These are phyloP conservation scores for Zelleria hepariella DNA, from an alignment of 2,888 invertebrate genomes.

Conservation along the genomic window DNA sequence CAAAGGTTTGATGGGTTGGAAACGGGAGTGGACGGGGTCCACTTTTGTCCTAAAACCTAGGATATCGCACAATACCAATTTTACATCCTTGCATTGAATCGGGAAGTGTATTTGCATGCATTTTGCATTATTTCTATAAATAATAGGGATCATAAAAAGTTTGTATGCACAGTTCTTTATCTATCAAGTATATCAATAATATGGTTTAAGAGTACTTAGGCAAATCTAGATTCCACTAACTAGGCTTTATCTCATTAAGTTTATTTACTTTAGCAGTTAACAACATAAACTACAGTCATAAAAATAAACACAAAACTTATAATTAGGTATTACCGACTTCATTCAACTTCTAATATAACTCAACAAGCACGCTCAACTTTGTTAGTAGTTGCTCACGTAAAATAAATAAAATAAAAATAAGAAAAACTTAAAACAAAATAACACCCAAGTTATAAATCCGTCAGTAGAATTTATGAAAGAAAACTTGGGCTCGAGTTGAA, in stretches of 20 bases:
- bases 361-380: background rate
- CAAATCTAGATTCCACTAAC: too few relatives aligned
- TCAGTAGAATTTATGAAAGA: background rate
- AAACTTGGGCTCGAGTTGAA: background rate
- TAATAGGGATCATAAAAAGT: too few relatives aligned
- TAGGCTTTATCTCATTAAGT: background rate
- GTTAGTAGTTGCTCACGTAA: background rate
- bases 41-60: too few relatives aligned
- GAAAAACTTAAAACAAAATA: background rate
- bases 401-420: background rate
- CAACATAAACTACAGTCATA: background rate
- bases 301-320: background rate
- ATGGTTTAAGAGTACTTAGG: too few relatives aligned
- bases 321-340: background rate
- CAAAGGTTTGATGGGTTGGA: too few relatives aligned
- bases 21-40: too few relatives aligned
- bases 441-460: background rate
- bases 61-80: too few relatives aligned
- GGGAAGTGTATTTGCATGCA: too few relatives aligned
- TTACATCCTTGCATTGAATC: too few relatives aligned
- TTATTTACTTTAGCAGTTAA: background rate
- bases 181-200: too few relatives aligned
- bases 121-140: too few relatives aligned
- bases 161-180: too few relatives aligned
- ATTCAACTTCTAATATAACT: constrained; percentile 1